Evolutionary conservation across 2,888 invertebrate species (phyloP), one percentile per base, ranked within the genome.

Genomic region (Cantharis nigra): DNA sequence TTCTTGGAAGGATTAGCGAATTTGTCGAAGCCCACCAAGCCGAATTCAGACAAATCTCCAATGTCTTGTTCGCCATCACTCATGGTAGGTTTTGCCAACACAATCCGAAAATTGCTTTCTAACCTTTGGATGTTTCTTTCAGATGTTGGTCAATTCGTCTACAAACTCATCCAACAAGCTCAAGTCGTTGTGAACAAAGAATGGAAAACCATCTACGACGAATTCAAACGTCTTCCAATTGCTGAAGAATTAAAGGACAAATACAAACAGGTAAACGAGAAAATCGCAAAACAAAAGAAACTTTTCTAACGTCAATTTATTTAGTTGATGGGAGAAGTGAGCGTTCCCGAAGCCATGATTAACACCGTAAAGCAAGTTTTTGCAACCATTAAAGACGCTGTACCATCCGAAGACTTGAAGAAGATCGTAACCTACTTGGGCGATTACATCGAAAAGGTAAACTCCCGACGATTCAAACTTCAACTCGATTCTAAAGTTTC

Each of bases 21-120:
- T 88, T 93, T 85, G 86, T 92, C 74, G 93, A 94, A 81, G 90
- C 91, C 75, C 92, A 94, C 86, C 92, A 93, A 86, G 91, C 91
- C 13, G 93, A 94, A 82, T 87, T 94, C 1, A 91, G 93, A 79
- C 92, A 93, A 81, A 84, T 93, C 3, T 89, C 91, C 67, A 89
- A 90, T 72, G 87, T 89, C 0, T 82, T 92, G 49, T 88, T 90
- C 13, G 90, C 91, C 76, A 88, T 91, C 79, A 89, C 90, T 82
- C 90, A 90, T 84, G 91, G 91, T 91, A 82, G 82, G 84, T 71
- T 76, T 72, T 9, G 2, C 5, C 5, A n/a, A n/a, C 4, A n/a
- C n/a, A 49, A 7, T 9, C n/a, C 7, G 2, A 49, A n/a, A n/a
- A n/a, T 49, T n/a, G n/a, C n/a, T n/a, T 13, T 49, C 7, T 49